Percentiles rank a stretch among this genome's conserved stretches.
phyloP scores from a whole-genome alignment of 2,888 invertebrate genomes.

The Pollenia griseotomentosa region DNA sequence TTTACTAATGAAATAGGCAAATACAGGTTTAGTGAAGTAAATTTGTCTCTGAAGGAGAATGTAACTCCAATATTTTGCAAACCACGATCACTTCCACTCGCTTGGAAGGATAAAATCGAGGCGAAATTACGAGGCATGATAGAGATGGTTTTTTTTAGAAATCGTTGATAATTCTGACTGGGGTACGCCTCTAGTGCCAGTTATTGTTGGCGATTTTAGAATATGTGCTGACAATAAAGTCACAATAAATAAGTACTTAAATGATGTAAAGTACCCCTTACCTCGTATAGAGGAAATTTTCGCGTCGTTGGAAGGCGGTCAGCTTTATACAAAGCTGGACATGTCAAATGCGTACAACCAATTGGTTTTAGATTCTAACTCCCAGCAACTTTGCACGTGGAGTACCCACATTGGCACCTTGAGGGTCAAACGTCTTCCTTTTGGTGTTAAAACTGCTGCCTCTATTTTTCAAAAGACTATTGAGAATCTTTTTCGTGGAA shows the following conservation, averaged over 20 bases:
- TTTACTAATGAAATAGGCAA: constrained; percentile 41
- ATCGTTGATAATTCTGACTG: constrained; percentile 29
- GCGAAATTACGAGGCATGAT: constrained; percentile 37
- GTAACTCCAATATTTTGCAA: constrained; percentile 47
- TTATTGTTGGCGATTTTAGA: not conserved
- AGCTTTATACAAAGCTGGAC: constrained; percentile 45
- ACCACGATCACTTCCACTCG: constrained; percentile 48
- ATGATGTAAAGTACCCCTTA: constrained; percentile 27
- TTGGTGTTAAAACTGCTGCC: constrained; percentile 32
- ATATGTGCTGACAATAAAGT: constrained; percentile 41
- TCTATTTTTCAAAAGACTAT: constrained; percentile 35
- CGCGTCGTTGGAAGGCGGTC: constrained; percentile 35
- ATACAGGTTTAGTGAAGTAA: constrained; percentile 30
- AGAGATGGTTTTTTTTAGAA: constrained; percentile 15
- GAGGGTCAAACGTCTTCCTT: constrained; percentile 48
- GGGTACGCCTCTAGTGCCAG: not conserved
- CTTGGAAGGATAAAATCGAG: constrained; percentile 46
- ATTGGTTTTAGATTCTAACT: constrained; percentile 45
- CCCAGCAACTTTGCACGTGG: constrained; percentile 48
- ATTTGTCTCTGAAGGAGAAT: constrained; percentile 17
- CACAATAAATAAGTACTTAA: not conserved
- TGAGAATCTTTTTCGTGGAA: constrained; percentile 32
- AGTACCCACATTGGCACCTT: constrained; percentile 56
- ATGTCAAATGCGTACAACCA: constrained; percentile 50
- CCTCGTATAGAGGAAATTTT: constrained; percentile 45